Evolutionary conservation across 92 coral and sea anemone genomes (phyloP), one percentile per base, ranked within the genome.

Genomic region (Siderastrea siderea): DNA sequence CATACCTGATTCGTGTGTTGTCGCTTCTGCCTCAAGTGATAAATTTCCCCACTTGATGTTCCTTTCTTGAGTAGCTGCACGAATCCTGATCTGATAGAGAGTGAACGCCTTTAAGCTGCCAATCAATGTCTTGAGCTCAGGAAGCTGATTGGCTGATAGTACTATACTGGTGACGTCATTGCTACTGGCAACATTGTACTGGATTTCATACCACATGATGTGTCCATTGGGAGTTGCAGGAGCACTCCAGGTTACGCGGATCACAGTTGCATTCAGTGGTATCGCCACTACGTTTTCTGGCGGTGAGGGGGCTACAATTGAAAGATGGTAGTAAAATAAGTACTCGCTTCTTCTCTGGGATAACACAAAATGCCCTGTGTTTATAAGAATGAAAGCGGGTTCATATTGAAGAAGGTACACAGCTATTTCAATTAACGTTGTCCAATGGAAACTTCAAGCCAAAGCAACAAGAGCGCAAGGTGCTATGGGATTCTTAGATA

Each of bases 31-130:
- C 61, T 71, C 54, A 4, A 90, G 61, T 3, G 98, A 85, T 82
- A 76, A 94, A 82, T 97, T 97, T 49, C 99, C 99, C 99, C 99
- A 97, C 71, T 70, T 62, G 77, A 65, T 53, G 63, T 68, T 58
- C 16, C 74, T 58, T 7, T 19, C 65, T 44, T 90, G 92, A 48
- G 98, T 97, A 52, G 98, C 95, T 19, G 98, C 98, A 54, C 94
- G 94, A 8, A 94, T 78, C 79, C 93, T 94, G 47, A 94, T 88
- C 61, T 64, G 82, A 86, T 97, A 97, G 68, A 71, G 84, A 63
- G 95, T 97, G 54, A 81, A 95, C 12, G 94, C 90, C 74, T 43
- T 79, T 38, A 97, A 84, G 5, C 85, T 80, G 74, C 48, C 84
- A 73, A 95, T 68, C 76, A 86, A 61, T 5, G 69, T 48, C 51